Conservation (phyloP, 2,888 invertebrate genomes). For the Leucoptera coffeella region DNA sequence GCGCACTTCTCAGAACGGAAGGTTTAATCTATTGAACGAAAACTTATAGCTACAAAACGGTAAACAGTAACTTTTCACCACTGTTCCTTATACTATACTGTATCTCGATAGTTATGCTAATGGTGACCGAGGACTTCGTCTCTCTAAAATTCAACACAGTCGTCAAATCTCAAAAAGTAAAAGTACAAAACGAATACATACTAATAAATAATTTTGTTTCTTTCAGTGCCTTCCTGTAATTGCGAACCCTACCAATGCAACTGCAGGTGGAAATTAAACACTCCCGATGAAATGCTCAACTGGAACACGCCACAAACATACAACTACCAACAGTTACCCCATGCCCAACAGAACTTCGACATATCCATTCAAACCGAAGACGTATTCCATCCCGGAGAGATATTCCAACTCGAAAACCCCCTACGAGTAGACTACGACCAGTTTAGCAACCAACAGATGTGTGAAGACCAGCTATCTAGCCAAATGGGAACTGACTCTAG, state of each 20-base stretch:
- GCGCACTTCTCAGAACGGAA: too few relatives aligned
- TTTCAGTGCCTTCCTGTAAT: slow-evolving; percentile 59
- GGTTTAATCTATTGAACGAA: too few relatives aligned
- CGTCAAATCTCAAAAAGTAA: too few relatives aligned
- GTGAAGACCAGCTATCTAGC: slow-evolving; percentile 53
- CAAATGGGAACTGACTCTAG: slow-evolving; percentile 66
- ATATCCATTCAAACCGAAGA: slow-evolving; percentile 57
- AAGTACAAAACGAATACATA: too few relatives aligned
- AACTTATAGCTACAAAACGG: too few relatives aligned
- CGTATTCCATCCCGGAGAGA: slow-evolving; percentile 71
- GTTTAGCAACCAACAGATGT: slow-evolving; percentile 38
- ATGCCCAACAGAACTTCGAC: slow-evolving; percentile 50
- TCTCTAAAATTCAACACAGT: too few relatives aligned
- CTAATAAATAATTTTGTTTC: background rate
- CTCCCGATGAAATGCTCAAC: slow-evolving; percentile 19
- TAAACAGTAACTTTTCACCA: too few relatives aligned
- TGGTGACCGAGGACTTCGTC: too few relatives aligned
- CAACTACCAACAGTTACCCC: slow-evolving; percentile 17
- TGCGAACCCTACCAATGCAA: slow-evolving; percentile 72
- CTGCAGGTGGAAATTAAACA: slow-evolving; percentile 47
- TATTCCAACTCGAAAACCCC: slow-evolving; percentile 71
- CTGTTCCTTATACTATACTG: too few relatives aligned
- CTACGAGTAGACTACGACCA: slow-evolving; percentile 57
- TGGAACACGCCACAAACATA: slow-evolving; percentile 29
- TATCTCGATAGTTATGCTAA: too few relatives aligned